A percentile compares a stretch with the other conserved stretches of the same genome.
Evolutionary conservation across 1,140 invertebrate genomes (phyloP).

Genomic region (Calephelis virginiensis): DNA sequence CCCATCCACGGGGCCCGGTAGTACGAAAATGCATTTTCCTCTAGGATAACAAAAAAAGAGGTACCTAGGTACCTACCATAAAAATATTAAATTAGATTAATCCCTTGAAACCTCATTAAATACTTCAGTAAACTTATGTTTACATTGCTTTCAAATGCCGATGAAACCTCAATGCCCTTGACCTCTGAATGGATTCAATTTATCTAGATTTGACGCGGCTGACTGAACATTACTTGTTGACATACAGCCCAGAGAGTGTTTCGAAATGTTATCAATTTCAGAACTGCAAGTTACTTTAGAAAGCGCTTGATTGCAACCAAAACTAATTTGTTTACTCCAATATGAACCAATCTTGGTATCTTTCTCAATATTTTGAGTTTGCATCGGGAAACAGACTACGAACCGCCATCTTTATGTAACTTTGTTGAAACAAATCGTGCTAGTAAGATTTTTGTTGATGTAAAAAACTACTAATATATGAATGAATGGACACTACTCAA

Average conservation of each 20-base stretch:
- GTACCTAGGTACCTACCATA: too few species aligned
- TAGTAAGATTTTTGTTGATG: constrained; percentile 44
- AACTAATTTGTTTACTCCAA: constrained; percentile 54
- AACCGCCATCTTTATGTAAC: constrained; percentile 66
- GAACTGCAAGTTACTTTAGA: constrained; percentile 56
- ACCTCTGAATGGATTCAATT: constrained; percentile 23
- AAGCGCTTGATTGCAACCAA: constrained; percentile 62
- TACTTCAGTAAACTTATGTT: constrained; percentile 3
- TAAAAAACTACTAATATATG: too few species aligned
- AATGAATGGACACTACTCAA: too few species aligned
- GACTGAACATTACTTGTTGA: constrained; percentile 17
- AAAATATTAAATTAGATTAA: constrained; percentile 16
- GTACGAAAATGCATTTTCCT: too few species aligned
- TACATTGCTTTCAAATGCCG: constrained; percentile 16
- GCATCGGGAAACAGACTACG: constrained; percentile 52
- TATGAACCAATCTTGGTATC: constrained; percentile 64
- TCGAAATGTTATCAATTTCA: constrained; percentile 59
- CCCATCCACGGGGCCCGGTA: too few species aligned
- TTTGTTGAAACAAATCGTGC: constrained; percentile 61
- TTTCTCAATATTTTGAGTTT: constrained; percentile 63
- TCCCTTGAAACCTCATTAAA: constrained; percentile 16
- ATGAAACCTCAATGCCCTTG: constrained; percentile 14
- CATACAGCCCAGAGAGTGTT: constrained; percentile 18
- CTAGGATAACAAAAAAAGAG: too few species aligned
- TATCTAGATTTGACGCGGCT: constrained; percentile 21